phyloP scores from a whole-genome alignment of 2,113 vertebrate species.

The Ranitomeya imitator region DNA sequence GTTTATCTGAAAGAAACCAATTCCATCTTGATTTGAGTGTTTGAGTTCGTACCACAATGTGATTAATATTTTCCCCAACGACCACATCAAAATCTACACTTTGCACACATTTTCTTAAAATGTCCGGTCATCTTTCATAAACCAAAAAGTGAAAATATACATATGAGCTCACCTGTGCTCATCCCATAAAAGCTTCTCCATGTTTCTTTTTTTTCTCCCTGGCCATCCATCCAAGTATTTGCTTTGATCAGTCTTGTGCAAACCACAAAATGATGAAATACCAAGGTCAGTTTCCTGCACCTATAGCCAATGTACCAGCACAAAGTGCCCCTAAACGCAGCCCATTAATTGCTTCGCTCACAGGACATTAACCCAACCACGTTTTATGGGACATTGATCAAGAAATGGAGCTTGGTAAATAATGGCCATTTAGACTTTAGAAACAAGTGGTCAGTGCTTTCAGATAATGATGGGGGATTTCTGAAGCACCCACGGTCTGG shows the following conservation, averaged over 20 bases:
- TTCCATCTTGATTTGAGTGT: too few relatives aligned
- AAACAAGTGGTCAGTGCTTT: neutral
- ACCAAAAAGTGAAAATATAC: too few relatives aligned
- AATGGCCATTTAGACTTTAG: neutral
- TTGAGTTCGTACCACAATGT: too few relatives aligned
- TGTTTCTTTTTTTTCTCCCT: neutral
- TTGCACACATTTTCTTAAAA: too few relatives aligned
- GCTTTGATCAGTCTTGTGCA: conserved; percentile 4
- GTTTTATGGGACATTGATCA: conserved; percentile 7
- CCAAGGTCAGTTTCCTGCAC: neutral
- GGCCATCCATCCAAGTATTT: neutral
- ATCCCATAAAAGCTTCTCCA: too few relatives aligned
- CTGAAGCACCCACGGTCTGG: too few relatives aligned
- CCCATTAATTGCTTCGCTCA: neutral
- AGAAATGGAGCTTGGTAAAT: conserved; percentile 7
- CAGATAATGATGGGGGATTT: neutral
- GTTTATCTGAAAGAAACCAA: too few relatives aligned
- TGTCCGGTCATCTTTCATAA: too few relatives aligned
- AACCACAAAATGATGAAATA: neutral
- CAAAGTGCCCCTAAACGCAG: neutral
- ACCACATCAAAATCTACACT: too few relatives aligned
- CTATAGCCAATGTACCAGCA: neutral
- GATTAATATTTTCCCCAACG: too few relatives aligned
- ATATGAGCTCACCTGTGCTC: too few relatives aligned
- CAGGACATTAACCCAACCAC: neutral